Evolutionary conservation across 2,888 invertebrate species (phyloP).

Genomic region (Uloborus plumipes): DNA sequence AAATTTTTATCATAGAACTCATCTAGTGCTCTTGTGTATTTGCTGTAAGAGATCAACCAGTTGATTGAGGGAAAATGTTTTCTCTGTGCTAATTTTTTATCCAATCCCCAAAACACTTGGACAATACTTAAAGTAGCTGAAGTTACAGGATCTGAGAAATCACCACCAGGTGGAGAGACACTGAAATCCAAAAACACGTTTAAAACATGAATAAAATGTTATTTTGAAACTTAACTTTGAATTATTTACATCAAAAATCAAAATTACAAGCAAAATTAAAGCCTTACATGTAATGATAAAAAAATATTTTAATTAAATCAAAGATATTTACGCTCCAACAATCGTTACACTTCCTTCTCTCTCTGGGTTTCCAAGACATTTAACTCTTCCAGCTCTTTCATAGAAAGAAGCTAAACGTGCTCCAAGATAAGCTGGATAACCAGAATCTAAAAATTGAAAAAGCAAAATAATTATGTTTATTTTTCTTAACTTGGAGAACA

Average conservation of each 20-base stretch:
- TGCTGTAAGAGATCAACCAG: conserved; percentile 99
- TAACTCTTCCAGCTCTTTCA: conserved; percentile 98
- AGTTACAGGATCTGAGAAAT: conserved; percentile 99
- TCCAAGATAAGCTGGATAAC: conserved; percentile 99
- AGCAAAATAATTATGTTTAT: too few relatives aligned
- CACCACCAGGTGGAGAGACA: conserved; percentile 99
- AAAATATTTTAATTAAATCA: not conserved
- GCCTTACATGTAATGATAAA: too few relatives aligned
- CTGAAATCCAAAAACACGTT: conserved; percentile 68
- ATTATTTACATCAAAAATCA: too few relatives aligned
- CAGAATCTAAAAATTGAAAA: conserved; percentile 74
- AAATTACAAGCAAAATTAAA: too few relatives aligned
- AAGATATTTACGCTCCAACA: conserved; percentile 84
- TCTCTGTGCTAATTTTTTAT: conserved; percentile 98
- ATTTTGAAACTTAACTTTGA: too few relatives aligned
- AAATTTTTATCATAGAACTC: conserved; percentile 99
- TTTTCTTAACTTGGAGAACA: too few relatives aligned
- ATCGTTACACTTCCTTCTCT: conserved; percentile 99
- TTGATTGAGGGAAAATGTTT: conserved; percentile 99
- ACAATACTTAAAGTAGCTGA: conserved; percentile 96
- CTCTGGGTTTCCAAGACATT: conserved; percentile 97
- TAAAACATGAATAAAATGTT: not conserved
- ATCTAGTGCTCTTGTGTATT: conserved; percentile 97
- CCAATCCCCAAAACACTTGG: conserved; percentile 96
- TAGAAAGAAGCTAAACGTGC: conserved; percentile 99